Evolutionary conservation across 2,113 vertebrate genomes (phyloP).

Genomic region (Dromaius novaehollandiae): DNA sequence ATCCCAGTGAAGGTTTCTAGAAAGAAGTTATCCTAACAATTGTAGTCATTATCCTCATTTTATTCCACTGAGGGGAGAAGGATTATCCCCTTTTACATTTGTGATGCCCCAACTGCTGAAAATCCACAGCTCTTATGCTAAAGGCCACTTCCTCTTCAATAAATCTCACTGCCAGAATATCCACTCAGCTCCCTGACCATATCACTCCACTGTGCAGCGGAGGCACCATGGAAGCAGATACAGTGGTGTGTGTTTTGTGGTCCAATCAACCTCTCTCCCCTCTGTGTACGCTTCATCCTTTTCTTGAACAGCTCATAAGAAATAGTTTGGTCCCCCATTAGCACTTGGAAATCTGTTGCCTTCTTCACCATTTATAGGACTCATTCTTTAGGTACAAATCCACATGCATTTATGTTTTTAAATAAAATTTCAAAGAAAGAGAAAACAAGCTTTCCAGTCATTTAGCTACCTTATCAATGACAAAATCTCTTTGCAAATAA

Average conservation of each 20-base stretch:
- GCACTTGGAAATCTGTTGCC: background rate
- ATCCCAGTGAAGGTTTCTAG: rapidly evolving
- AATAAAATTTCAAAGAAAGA: background rate
- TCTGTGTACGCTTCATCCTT: background rate
- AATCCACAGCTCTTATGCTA: background rate
- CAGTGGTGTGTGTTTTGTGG: background rate
- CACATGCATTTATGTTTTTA: background rate
- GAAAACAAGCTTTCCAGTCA: background rate
- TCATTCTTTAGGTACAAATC: background rate
- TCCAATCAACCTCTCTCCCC: background rate
- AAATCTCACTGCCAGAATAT: background rate
- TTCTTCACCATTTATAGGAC: background rate
- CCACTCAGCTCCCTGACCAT: background rate
- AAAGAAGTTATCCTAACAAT: background rate
- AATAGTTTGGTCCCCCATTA: background rate
- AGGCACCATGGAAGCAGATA: background rate
- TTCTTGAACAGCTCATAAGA: background rate
- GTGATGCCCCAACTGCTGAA: background rate
- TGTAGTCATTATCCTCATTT: background rate
- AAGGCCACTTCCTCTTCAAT: background rate
- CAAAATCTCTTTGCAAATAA: slow-evolving; percentile 51
- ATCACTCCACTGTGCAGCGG: background rate
- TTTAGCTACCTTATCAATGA: background rate
- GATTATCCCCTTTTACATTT: background rate
- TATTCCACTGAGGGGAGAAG: background rate